These are phyloP conservation scores for Perdita meconis DNA, from an alignment of 2,888 invertebrate genomes.

Conservation along the genomic window DNA sequence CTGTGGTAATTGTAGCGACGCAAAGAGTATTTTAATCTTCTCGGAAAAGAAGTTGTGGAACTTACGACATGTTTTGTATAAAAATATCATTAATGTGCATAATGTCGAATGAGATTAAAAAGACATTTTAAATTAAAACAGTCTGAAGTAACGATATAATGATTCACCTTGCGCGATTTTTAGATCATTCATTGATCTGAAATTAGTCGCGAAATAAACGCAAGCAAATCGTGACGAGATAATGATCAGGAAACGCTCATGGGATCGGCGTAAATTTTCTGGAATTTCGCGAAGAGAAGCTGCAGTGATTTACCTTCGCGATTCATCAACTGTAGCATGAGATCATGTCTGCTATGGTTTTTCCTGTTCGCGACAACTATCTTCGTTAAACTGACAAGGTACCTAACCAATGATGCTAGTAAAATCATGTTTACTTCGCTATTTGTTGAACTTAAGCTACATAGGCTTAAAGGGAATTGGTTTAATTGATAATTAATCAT, in stretches of 20 bases:
- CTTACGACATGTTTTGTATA: slow-evolving; percentile 17
- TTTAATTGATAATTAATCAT: not conserved
- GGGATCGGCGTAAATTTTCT: slow-evolving; percentile 44
- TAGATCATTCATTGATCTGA: slow-evolving; percentile 21
- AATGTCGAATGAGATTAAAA: not conserved
- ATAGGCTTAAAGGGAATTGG: not conserved
- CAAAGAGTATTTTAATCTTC: not conserved
- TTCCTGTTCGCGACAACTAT: slow-evolving; percentile 59
- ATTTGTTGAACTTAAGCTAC: not conserved
- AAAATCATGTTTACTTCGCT: not conserved
- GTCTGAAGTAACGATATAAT: not conserved
- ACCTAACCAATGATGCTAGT: not conserved
- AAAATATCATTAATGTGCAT: not conserved
- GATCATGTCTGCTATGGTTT: slow-evolving; percentile 66
- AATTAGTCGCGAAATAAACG: slow-evolving; percentile 44
- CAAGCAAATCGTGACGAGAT: slow-evolving; percentile 39
- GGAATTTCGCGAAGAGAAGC: slow-evolving; percentile 39
- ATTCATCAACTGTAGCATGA: slow-evolving; percentile 68
- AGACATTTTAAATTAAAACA: not conserved
- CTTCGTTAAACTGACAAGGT: slow-evolving; percentile 54
- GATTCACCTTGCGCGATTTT: not conserved
- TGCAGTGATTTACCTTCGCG: slow-evolving; percentile 26
- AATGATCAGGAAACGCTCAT: slow-evolving; percentile 45
- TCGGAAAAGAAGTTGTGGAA: not conserved
- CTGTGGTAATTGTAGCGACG: not conserved